A percentile compares a stretch with the other conserved stretches of the same genome.
Conservation (phyloP, 2,113 vertebrate genomes). For the Prunella fulvescens region DNA sequence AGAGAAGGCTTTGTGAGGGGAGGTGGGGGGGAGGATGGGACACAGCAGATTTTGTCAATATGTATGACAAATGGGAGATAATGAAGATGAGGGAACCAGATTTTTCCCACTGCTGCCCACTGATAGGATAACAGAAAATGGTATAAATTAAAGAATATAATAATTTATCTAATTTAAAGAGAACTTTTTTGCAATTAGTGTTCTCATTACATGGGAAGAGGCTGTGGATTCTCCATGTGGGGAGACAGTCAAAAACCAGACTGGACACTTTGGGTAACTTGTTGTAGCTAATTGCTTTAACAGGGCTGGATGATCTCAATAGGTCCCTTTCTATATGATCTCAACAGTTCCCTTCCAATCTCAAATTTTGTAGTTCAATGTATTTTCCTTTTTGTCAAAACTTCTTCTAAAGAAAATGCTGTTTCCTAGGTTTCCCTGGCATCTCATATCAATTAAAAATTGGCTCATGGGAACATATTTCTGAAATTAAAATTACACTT, state of each 20-base stretch:
- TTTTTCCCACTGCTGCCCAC: neutral
- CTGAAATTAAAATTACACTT: slow-evolving; percentile 25
- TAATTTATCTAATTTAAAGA: neutral
- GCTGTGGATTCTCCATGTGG: neutral
- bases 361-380: neutral
- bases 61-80: neutral
- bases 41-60: neutral
- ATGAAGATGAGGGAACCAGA: neutral
- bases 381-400: neutral
- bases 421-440: neutral
- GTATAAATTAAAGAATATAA: neutral
- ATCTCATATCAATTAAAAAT: neutral
- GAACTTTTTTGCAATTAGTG: neutral
- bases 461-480: neutral
- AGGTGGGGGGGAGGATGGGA: neutral
- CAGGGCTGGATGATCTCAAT: neutral
- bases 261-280: neutral
- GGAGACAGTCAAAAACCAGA: neutral
- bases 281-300: neutral
- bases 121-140: neutral
- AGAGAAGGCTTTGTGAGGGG: neutral
- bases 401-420: neutral
- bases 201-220: neutral
- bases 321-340: neutral
- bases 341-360: neutral